Evolutionary conservation across 2,888 invertebrate species (phyloP), one percentile per base, ranked within the genome.

Genomic region (Epinotia ramella): DNA sequence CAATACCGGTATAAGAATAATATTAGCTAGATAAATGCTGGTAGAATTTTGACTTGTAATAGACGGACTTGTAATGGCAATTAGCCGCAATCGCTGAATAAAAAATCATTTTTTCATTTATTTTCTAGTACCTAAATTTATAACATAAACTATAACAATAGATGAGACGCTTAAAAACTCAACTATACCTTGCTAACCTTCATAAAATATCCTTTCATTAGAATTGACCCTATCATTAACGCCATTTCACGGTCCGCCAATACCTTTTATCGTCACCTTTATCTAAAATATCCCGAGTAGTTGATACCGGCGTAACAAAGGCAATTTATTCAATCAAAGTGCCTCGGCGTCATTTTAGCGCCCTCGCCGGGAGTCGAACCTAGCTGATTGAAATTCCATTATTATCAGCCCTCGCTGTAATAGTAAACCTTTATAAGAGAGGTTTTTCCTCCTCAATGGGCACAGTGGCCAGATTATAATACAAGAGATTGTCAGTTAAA

Each of bases 311-410:
- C n/a, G n/a, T 57, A 59, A 75, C 75, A 76, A 71, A 76, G 75
- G 71, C 65, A 76, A 76, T 76, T 66, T 76, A 76, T 76, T 71
- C 75, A 64, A 62, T 70, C 68, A 69, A 53, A 53, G 70, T 60
- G 68, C 73, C 71, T 66, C 44, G 65, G 79, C 79, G 80, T 65
- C 80, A 79, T 80, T 78, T 80, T 80, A 80, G 78, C 72, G 64
- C 60, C 76, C 73, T 57, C 77, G 60, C 62, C 77, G 64, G 60
- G 75, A 67, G 79, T 79, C 67, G 79, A 79, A 84, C 83, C 81
- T 81, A 85, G 84, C 91, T 92, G 92, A 93, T 93, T 93, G 93
- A 93, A 93, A 93, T 92, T 91, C 93, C 91, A 93, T 93, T 93
- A 93, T 92, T 89, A 92, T 88, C 87, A 87, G 81, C 82, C 88